Conservation (phyloP, 2,113 vertebrate genomes). For the Coptodon rendalli region DNA sequence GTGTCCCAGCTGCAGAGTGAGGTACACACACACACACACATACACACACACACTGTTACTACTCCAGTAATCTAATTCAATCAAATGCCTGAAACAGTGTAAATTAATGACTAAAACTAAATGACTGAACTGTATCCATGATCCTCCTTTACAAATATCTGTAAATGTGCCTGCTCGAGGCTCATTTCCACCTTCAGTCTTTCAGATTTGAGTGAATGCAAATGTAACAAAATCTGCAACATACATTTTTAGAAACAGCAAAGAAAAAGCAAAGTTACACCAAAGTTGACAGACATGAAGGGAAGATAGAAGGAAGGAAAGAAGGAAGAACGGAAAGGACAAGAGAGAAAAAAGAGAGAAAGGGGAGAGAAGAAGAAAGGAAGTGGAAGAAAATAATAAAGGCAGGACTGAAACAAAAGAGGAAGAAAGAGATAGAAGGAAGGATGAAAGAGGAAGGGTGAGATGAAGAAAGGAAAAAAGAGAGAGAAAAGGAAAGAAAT, state of each 20-base stretch:
- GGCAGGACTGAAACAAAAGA: neutral
- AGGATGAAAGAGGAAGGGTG: neutral
- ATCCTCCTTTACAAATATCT: neutral
- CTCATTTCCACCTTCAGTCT: accelerated
- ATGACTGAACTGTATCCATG: neutral
- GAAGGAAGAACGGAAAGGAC: accelerated
- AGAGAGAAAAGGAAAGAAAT: accelerated
- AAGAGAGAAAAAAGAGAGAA: neutral
- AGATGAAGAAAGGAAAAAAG: neutral
- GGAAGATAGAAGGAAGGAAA: accelerated
- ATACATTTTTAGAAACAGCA: neutral
- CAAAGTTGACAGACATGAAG: accelerated
- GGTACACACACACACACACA: conserved; percentile 55
- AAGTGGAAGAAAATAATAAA: neutral
- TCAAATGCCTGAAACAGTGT: neutral
- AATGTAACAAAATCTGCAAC: neutral
- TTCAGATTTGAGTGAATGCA: neutral
- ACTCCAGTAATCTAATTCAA: neutral
- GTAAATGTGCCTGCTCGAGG: neutral
- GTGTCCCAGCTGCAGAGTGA: conserved; percentile 82
- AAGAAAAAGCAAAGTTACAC: neutral
- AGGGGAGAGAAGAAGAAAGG: neutral
- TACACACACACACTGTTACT: neutral
- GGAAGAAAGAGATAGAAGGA: neutral
- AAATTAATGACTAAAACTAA: neutral